Evolutionary conservation across 2,888 invertebrate genomes (phyloP), one percentile per base, ranked within the genome.

Genomic region (Aricia artaxerxes): DNA sequence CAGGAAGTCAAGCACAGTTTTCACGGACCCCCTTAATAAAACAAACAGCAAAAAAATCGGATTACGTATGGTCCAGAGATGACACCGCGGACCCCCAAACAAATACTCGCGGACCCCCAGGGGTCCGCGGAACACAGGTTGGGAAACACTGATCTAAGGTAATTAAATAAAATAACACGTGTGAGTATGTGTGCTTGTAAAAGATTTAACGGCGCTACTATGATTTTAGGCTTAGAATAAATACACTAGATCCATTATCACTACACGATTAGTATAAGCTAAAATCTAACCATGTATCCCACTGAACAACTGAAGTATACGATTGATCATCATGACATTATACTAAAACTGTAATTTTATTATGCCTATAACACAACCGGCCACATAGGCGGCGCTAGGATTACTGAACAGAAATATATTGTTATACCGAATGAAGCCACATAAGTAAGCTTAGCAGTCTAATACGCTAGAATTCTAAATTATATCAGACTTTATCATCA

Each of bases 341-440:
- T 69, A 69, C 13, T 35, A 5, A 69, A 38, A 13, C 35, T 38
- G 69, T 35, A 69, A 11, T 7, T 69, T 64, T 5, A 13, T 11
- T 69, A 13, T 38, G 35, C 69, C 35, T 11, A 5, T 5, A 69
- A 69, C 11, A 69, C 35, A 69, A 35, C 69, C 16, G 1, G 31
- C 69, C 1, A 38, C 31, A 24, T 35, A 35, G 13, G 35, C 69
- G 13, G 16, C 16, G 69, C 35, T 38, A 1, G 69, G 35, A 69
- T 69, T 69, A 69, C 69, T 69, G 69, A 69, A 69, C 69, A 69
- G 16, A 69, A 69, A 69, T 69, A 69, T 69, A 35, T 35, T 69
- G 35, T 69, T 38, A 69, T 69, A 35, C 4, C 35, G 13, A 64
- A 31, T 31, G 64, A 69, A 69, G 69, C 69, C 69, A 69, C 35